Conservation (phyloP, 2,888 invertebrate species). For the Prenolepis imparis region DNA sequence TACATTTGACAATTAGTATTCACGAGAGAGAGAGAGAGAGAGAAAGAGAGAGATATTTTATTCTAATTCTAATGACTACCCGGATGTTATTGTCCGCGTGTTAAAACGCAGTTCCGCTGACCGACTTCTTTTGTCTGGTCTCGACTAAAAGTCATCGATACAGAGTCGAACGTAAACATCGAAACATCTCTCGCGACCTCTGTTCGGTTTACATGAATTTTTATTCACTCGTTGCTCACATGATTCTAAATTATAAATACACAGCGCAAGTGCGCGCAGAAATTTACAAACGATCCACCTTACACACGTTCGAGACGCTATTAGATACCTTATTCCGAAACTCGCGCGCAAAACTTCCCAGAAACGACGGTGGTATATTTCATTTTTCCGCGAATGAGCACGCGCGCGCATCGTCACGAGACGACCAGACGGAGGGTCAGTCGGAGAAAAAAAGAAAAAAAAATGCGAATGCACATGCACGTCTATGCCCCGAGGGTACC, state of each 20-base stretch:
- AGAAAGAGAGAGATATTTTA: background rate
- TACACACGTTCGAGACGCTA: background rate
- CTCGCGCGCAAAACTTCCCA: background rate
- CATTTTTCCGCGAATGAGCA: slow-evolving; percentile 17
- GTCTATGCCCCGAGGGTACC: background rate
- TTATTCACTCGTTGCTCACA: slow-evolving; percentile 29
- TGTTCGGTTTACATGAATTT: slow-evolving; percentile 23
- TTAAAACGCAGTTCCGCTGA: slow-evolving; percentile 50
- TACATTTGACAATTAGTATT: no score
- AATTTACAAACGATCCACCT: background rate
- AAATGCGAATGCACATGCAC: slow-evolving; percentile 20
- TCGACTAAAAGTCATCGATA: slow-evolving; percentile 16
- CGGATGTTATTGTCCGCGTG: slow-evolving; percentile 35
- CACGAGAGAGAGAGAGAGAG: background rate
- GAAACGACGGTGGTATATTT: background rate
- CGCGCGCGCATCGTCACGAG: slow-evolving; percentile 38
- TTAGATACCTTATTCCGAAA: background rate
- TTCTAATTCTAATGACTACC: slow-evolving; percentile 29
- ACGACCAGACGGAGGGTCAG: slow-evolving; percentile 49
- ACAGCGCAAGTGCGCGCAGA: background rate
- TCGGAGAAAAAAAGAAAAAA: slow-evolving; percentile 19
- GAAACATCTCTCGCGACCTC: slow-evolving; percentile 31
- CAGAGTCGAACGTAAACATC: slow-evolving; percentile 25
- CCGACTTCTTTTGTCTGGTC: slow-evolving; percentile 41
- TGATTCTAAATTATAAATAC: background rate